Conservation (phyloP, 2,888 invertebrate genomes). For the Cyrtodaria siliqua region DNA sequence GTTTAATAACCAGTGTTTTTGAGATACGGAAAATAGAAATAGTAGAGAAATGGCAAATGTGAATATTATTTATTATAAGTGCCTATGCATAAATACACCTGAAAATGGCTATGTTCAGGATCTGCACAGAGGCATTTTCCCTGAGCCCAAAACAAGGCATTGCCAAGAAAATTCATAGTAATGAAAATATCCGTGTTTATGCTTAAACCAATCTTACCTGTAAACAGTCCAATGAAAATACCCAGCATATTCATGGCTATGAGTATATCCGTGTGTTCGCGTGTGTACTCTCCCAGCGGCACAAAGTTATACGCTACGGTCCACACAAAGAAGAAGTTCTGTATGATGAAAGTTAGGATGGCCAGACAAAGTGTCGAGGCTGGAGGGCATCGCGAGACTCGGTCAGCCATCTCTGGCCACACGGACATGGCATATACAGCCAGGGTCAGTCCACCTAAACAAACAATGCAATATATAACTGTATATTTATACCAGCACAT, state of each 20-base stretch:
- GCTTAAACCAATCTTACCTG: too few species aligned
- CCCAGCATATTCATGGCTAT: conserved; percentile 77
- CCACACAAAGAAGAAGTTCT: conserved; percentile 85
- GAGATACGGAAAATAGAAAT: too few species aligned
- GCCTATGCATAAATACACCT: background rate
- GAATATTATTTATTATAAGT: too few species aligned
- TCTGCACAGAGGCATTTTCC: too few species aligned
- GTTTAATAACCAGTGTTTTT: too few species aligned
- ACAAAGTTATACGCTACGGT: conserved; percentile 86
- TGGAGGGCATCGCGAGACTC: conserved; percentile 78
- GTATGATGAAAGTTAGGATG: conserved; percentile 79
- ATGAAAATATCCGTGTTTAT: too few species aligned
- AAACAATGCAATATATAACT: too few species aligned
- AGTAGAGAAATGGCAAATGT: too few species aligned
- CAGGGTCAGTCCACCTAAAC: conserved; percentile 81
- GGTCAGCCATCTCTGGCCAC: conserved; percentile 83
- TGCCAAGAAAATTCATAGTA: too few species aligned
- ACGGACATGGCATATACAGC: conserved; percentile 82
- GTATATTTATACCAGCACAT: too few species aligned
- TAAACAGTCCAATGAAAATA: conserved; percentile 75
- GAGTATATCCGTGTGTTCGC: conserved; percentile 84
- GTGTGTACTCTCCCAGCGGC: conserved; percentile 85
- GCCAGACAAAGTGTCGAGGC: conserved; percentile 78
- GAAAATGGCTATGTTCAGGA: background rate
- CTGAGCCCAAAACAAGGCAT: too few species aligned